Evolutionary conservation across 2,797 vertebrate genomes (phyloP).

Genomic region (Cynodonichthys magdalenae): DNA sequence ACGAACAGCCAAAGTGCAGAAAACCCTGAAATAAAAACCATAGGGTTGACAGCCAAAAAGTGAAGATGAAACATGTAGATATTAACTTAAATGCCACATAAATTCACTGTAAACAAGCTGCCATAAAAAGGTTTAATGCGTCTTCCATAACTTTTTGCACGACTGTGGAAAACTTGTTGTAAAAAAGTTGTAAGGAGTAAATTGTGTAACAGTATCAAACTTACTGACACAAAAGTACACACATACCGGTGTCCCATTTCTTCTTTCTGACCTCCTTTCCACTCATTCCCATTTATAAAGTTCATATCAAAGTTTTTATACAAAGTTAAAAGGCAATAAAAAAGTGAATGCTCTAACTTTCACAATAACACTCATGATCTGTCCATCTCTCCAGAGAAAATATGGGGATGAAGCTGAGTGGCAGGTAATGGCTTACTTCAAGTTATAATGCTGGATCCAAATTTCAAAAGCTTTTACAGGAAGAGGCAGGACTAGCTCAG

Average conservation of each 20-base stretch:
- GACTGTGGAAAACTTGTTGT: background rate
- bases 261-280: conserved; percentile 41
- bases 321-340: background rate
- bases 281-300: conserved; percentile 10
- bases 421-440: background rate
- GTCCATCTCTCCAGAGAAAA: conserved; percentile 3
- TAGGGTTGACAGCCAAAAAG: background rate
- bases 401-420: background rate
- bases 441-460: background rate
- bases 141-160: conserved; percentile 21
- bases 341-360: background rate
- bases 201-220: conserved; percentile 50
- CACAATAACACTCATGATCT: background rate
- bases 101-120: conserved; percentile 18
- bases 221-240: conserved; percentile 43
- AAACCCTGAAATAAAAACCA: background rate
- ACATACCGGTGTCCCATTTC: conserved; percentile 46
- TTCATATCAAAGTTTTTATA: conserved; percentile 16
- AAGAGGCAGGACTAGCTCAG: conserved; percentile 18
- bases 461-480: conserved; percentile 10
- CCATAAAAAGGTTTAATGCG: conserved; percentile 16
- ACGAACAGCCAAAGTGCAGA: background rate
- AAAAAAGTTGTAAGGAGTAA: conserved; percentile 31
- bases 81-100: conserved; percentile 7
- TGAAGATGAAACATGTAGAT: conserved; percentile 1